Percentiles rank a stretch among this genome's conserved stretches.
Evolutionary conservation across 2,113 vertebrate species (phyloP).

Genomic region (Thamnophis sirtalis): DNA sequence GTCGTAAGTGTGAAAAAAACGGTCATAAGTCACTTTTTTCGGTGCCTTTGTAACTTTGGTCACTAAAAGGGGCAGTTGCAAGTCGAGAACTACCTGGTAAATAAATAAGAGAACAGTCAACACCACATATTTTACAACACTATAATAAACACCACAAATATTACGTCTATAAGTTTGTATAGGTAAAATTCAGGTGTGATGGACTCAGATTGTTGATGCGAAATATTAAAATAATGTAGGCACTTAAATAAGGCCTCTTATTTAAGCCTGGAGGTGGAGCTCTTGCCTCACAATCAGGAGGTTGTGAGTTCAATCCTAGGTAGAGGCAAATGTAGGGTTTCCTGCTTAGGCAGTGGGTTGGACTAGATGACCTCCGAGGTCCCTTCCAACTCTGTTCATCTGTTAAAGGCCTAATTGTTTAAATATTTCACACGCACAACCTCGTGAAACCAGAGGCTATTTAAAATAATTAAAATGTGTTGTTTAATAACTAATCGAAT

Average conservation of each 20-base stretch:
- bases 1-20: background rate
- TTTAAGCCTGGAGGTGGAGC: too few relatives aligned
- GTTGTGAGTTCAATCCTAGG: too few relatives aligned
- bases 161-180: background rate
- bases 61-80: background rate
- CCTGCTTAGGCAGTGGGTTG: too few relatives aligned
- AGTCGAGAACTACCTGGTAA: background rate
- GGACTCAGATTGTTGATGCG: accelerated
- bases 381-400: too few relatives aligned
- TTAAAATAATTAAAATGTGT: too few relatives aligned
- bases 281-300: too few relatives aligned
- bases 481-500: too few relatives aligned
- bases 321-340: too few relatives aligned
- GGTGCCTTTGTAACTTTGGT: background rate
- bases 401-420: too few relatives aligned
- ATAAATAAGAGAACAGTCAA: background rate
- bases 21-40: background rate
- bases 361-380: too few relatives aligned
- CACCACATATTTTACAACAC: background rate
- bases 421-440: too few relatives aligned
- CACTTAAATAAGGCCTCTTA: background rate
- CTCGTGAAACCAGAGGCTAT: too few relatives aligned
- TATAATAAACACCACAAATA: background rate
- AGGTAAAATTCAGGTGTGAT: background rate
- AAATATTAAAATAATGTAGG: background rate